phyloP scores from a whole-genome alignment of 2,888 invertebrate species.

The Gymnocheta viridis region DNA sequence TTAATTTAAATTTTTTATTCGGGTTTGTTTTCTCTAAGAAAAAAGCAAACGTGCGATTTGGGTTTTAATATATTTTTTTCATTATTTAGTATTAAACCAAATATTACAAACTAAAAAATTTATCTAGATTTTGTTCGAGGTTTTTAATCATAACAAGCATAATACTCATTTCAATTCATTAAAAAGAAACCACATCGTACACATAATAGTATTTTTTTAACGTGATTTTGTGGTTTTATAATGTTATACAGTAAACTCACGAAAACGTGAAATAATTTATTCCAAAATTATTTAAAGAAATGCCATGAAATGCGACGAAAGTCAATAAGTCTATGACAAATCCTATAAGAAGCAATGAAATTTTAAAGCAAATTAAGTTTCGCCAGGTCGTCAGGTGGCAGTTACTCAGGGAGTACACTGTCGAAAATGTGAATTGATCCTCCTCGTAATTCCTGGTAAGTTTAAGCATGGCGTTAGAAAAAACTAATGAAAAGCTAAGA shows the following conservation, averaged over 20 bases:
- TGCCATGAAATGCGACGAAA: too few species aligned
- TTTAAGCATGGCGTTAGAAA: too few species aligned
- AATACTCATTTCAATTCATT: background rate
- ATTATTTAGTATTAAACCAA: background rate
- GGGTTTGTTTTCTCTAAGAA: background rate
- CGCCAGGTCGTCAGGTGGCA: too few species aligned
- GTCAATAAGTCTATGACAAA: too few species aligned
- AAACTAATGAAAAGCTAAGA: too few species aligned
- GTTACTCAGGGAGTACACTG: too few species aligned
- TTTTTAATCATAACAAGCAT: background rate
- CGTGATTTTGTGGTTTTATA: background rate
- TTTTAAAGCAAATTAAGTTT: too few species aligned
- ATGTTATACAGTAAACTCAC: background rate
- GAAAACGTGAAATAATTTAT: too few species aligned
- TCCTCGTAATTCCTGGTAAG: too few species aligned
- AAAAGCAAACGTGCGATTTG: constrained; percentile 25
- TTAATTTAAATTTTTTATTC: background rate
- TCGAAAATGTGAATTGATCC: too few species aligned
- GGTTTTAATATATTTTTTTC: background rate
- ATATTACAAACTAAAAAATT: background rate
- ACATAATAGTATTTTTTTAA: background rate
- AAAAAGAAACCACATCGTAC: background rate
- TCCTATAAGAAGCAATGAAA: too few species aligned
- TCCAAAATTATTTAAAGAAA: too few species aligned
- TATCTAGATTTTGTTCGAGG: constrained; percentile 13